These are phyloP conservation scores for Akabosia matsudoensis DNA, from an alignment of 1,140 invertebrate species.

Conservation along the genomic window DNA sequence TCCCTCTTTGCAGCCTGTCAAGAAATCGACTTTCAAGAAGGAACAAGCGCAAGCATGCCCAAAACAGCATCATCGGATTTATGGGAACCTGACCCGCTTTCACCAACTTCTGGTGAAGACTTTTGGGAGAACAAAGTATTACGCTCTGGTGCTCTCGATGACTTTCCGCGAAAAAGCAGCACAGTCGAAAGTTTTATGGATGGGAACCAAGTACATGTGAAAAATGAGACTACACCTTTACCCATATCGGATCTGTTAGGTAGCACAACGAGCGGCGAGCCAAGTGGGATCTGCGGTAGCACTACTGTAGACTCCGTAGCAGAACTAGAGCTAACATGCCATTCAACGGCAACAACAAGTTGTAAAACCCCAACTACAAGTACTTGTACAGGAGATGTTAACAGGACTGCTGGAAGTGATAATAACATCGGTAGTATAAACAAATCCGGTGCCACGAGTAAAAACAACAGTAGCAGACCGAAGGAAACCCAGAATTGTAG, in stretches of 20 bases:
- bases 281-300: background rate
- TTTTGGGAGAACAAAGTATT: background rate
- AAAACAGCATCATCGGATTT: background rate
- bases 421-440: background rate
- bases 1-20: background rate
- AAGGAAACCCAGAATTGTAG: conserved; percentile 3
- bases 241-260: background rate
- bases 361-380: background rate
- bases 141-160: background rate
- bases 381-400: background rate
- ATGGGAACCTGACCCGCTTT: background rate
- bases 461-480: background rate
- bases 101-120: background rate
- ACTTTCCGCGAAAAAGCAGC: background rate
- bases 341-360: background rate
- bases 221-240: too few relatives aligned
- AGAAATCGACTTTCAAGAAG: background rate
- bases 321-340: background rate
- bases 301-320: background rate
- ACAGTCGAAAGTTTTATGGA: background rate
- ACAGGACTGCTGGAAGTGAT: background rate
- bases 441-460: background rate
- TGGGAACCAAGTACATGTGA: too few relatives aligned
- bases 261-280: background rate
- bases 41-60: background rate